A percentile compares a stretch with the other conserved stretches of the same genome.
Conservation (phyloP, 2,888 invertebrate species). For the Nephrotoma appendiculata region DNA sequence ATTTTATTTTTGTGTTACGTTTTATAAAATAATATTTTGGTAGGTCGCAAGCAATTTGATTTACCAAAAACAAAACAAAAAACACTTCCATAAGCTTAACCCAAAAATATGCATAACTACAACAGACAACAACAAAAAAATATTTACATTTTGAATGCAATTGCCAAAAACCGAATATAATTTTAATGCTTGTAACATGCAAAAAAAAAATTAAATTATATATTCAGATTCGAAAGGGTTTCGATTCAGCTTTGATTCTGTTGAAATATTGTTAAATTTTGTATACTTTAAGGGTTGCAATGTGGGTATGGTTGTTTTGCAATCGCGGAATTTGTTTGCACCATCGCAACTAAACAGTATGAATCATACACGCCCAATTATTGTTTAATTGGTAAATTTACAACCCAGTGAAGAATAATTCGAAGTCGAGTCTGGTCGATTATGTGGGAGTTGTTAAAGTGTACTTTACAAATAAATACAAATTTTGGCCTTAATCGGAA, state of each 20-base stretch:
- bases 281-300: background rate
- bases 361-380: too few species aligned
- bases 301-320: background rate
- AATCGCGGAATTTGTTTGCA: background rate
- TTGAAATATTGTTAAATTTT: background rate
- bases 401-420: too few species aligned
- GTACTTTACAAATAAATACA: too few species aligned
- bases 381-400: too few species aligned
- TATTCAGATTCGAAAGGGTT: background rate
- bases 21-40: background rate
- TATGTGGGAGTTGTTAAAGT: too few species aligned
- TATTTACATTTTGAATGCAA: background rate
- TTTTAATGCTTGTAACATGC: background rate
- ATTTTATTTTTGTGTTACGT: background rate
- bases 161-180: background rate
- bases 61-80: background rate
- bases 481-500: too few species aligned
- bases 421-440: too few species aligned
- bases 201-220: background rate
- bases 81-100: background rate
- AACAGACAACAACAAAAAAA: background rate
- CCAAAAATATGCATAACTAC: background rate
- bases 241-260: background rate
- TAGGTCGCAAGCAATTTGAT: background rate
- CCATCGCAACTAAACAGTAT: background rate